These are phyloP conservation scores for Chelonia mydas DNA, from an alignment of 2,797 vertebrate species.

Conservation along the genomic window DNA sequence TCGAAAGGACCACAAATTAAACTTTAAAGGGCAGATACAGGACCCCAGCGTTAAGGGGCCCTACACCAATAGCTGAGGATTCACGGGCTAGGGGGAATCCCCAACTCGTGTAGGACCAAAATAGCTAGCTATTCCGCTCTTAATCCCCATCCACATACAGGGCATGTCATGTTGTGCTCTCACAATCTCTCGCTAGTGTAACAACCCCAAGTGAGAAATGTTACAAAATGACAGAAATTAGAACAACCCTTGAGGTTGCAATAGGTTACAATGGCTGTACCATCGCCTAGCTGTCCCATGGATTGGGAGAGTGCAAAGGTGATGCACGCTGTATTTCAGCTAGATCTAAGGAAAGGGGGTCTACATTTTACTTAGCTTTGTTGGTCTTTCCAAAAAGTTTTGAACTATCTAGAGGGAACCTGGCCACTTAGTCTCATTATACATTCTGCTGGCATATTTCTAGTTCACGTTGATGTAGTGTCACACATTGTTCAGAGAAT, in stretches of 20 bases:
- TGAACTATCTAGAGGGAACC: not conserved
- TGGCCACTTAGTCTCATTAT: not conserved
- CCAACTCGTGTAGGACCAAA: not conserved
- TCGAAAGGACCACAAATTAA: not conserved
- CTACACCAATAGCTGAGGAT: not conserved
- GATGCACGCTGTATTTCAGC: not conserved
- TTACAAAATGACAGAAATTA: not conserved
- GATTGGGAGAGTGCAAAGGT: not conserved
- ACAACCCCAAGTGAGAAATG: not conserved
- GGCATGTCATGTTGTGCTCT: not conserved
- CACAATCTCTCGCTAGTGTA: not conserved
- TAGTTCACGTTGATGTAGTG: not conserved
- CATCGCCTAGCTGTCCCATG: not conserved
- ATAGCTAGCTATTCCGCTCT: not conserved
- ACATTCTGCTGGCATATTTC: conserved; percentile 8
- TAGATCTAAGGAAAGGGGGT: not conserved
- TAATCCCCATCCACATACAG: not conserved
- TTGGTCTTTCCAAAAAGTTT: not conserved
- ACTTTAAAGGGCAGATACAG: not conserved
- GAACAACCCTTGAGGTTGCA: not conserved
- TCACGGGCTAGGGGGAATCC: not conserved
- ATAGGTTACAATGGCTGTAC: not conserved
- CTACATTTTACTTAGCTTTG: not conserved
- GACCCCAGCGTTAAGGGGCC: not conserved
- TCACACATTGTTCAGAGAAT: not conserved